A percentile compares a stretch with the other conserved stretches of the same genome.
Evolutionary conservation across 2,888 invertebrate species (phyloP).

Genomic region (Cryptocheilus praepositus): DNA sequence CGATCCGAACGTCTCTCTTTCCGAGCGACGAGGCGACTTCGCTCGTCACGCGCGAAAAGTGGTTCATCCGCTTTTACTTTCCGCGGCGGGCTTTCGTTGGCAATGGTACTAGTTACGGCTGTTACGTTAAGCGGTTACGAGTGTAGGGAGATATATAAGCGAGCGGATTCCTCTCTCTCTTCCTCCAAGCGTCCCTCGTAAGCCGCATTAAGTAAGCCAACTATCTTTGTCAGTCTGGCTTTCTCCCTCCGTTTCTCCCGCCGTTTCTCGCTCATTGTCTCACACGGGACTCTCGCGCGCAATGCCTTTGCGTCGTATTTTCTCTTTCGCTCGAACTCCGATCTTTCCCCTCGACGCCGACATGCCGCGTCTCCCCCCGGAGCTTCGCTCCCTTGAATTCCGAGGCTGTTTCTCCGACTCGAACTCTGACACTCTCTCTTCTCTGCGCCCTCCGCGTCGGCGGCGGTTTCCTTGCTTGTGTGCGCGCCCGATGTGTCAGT

Average conservation of each 20-base stretch:
- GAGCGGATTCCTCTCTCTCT: constrained; percentile 32
- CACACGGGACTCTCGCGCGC: not conserved
- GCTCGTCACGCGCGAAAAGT: constrained; percentile 62
- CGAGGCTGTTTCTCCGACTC: not conserved
- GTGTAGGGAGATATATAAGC: constrained; percentile 39
- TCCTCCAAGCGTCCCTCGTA: no score
- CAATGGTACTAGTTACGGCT: constrained; percentile 73
- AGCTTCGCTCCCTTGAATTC: not conserved
- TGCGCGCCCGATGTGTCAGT: not conserved
- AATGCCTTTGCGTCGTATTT: no score
- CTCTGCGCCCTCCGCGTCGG: not conserved
- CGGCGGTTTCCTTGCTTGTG: not conserved
- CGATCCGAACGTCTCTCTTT: not conserved
- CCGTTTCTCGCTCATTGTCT: not conserved
- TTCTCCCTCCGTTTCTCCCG: not conserved
- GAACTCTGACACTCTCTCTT: not conserved
- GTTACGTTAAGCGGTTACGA: constrained; percentile 68
- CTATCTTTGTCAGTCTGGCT: no score
- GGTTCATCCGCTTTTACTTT: constrained; percentile 70
- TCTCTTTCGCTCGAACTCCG: constrained; percentile 8
- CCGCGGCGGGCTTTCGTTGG: constrained; percentile 69
- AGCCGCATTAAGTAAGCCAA: no score
- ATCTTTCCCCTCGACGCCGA: constrained; percentile 49
- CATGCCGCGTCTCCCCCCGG: not conserved
- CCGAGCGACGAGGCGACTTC: not conserved